Conservation (phyloP, 2,113 vertebrate genomes). For the Tachuris rubrigastra region DNA sequence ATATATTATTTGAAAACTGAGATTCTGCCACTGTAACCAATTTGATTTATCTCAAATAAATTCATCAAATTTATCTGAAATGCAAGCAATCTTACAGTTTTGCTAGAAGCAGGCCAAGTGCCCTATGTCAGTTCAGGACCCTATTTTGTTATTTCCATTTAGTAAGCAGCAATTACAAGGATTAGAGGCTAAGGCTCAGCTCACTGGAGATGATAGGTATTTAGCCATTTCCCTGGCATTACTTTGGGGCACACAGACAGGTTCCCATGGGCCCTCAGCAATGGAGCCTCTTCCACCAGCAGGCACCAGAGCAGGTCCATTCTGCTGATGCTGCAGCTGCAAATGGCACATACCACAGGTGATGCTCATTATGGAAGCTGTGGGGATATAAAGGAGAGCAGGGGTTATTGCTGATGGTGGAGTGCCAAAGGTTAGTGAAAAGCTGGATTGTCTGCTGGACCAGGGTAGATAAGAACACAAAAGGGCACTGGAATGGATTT, state of each 20-base stretch:
- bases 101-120: not conserved
- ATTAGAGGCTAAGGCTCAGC: not conserved
- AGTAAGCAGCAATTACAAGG: conserved; percentile 34
- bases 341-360: conserved; percentile 65
- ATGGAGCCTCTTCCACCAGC: not conserved
- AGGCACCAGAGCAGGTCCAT: conserved; percentile 47
- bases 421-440: conserved; percentile 79
- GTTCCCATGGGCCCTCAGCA: conserved; percentile 1
- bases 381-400: conserved; percentile 20
- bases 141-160: not conserved
- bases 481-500: conserved; percentile 73
- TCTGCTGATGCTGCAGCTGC: conserved; percentile 19
- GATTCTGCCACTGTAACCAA: not conserved
- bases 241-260: conserved; percentile 1
- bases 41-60: not conserved
- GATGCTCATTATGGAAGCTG: conserved; percentile 66
- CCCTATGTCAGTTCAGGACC: not conserved
- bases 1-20: not conserved
- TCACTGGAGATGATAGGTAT: not conserved
- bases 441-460: conserved; percentile 75
- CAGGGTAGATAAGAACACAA: conserved; percentile 78
- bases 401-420: conserved; percentile 60
- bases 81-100: not conserved
- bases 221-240: not conserved
- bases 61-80: not conserved